Percentiles rank a stretch among this genome's conserved stretches.
Conservation (phyloP, 2,113 vertebrate genomes). For the Plecturocebus donacophilus region DNA sequence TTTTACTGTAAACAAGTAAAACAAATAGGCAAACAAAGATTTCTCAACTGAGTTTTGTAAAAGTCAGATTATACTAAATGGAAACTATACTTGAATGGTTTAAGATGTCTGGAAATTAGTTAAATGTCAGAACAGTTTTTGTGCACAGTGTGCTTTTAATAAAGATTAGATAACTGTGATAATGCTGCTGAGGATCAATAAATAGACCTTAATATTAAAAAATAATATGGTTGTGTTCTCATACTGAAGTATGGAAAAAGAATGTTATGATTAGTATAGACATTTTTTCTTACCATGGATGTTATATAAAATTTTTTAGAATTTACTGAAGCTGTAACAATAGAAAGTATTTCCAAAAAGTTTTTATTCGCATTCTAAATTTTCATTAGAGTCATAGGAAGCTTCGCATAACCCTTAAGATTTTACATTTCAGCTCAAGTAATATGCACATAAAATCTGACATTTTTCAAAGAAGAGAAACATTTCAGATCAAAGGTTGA, state of each 20-base stretch:
- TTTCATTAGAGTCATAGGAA: not conserved
- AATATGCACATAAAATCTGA: not conserved
- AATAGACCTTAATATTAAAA: not conserved
- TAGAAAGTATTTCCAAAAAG: not conserved
- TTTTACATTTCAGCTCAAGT: not conserved
- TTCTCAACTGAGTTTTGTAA: not conserved
- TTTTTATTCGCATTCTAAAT: not conserved
- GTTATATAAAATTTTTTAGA: conserved; percentile 14
- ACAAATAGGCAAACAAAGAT: not conserved
- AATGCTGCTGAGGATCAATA: not conserved
- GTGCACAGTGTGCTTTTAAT: not conserved
- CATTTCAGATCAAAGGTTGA: not conserved
- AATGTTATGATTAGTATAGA: not conserved
- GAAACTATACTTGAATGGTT: not conserved
- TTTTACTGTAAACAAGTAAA: not conserved
- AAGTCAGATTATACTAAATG: not conserved
- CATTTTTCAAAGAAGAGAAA: not conserved
- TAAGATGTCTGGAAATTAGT: not conserved
- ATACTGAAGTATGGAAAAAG: not conserved
- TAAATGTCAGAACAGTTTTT: not conserved
- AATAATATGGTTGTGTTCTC: not conserved
- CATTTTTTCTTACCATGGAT: not conserved
- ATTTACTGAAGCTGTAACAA: not conserved
- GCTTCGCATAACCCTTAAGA: not conserved
- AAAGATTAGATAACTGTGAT: not conserved